Percentiles rank a stretch among this genome's conserved stretches.
phyloP scores from a whole-genome alignment of 2,113 vertebrate species.

The Marmota monax region DNA sequence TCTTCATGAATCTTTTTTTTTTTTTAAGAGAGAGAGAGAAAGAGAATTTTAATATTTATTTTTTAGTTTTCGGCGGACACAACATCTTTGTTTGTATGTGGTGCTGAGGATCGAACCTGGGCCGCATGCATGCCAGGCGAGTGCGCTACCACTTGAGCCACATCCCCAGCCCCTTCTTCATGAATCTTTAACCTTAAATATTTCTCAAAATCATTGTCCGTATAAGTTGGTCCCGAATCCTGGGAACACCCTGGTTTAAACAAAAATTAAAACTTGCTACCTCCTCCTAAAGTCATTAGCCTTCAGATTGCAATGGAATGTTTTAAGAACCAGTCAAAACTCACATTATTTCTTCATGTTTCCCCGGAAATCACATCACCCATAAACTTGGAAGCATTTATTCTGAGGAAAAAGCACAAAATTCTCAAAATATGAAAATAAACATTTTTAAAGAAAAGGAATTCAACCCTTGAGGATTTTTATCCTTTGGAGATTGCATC shows the following conservation, averaged over 20 bases:
- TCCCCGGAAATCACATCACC: neutral
- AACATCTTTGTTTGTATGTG: too few species aligned
- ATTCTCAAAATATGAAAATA: neutral
- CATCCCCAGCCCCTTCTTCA: too few species aligned
- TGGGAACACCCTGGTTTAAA: neutral
- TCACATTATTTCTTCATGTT: slow-evolving; percentile 11
- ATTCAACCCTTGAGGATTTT: neutral
- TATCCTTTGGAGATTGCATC: neutral
- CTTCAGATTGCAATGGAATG: neutral
- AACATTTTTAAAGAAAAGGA: neutral
- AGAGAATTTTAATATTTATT: too few species aligned
- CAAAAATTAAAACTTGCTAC: neutral
- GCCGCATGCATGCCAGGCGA: too few species aligned
- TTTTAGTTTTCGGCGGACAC: too few species aligned
- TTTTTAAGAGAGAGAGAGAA: too few species aligned
- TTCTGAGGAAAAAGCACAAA: neutral
- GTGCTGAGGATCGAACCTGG: too few species aligned
- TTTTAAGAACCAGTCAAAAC: slow-evolving; percentile 47
- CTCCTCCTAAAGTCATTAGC: neutral
- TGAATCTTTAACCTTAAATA: neutral
- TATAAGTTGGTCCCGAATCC: neutral
- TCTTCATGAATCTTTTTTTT: too few species aligned
- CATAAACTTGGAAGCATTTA: slow-evolving; percentile 28
- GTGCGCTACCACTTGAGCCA: too few species aligned
- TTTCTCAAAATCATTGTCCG: neutral